Conservation (phyloP, 2,113 vertebrate species). For the Cephalopholis sonnerati region DNA sequence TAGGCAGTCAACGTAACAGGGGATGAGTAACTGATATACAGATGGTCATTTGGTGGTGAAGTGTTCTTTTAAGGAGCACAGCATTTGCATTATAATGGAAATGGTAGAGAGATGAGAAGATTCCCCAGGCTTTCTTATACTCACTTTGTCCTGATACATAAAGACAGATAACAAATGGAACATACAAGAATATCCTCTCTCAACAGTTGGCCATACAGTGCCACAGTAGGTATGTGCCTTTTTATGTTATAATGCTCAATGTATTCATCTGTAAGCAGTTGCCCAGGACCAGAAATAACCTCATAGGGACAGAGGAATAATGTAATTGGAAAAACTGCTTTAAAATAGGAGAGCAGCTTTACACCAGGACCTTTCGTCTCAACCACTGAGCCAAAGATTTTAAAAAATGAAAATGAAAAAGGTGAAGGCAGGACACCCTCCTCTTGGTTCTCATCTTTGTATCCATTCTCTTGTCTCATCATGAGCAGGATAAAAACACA, state of each 20-base stretch:
- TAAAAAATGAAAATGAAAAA: conserved; percentile 2
- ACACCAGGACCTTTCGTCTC: conserved; percentile 7
- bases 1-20: too few relatives aligned
- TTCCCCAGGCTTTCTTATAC: background rate
- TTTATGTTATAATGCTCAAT: conserved; percentile 2
- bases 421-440: conserved; percentile 50
- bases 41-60: too few relatives aligned
- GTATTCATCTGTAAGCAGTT: background rate
- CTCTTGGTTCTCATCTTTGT: conserved; percentile 39
- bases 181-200: background rate
- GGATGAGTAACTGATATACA: too few relatives aligned
- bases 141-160: background rate
- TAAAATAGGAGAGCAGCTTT: conserved; percentile 24
- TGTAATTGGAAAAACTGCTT: conserved; percentile 9
- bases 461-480: conserved; percentile 40
- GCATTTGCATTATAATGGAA: background rate
- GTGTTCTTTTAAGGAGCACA: background rate
- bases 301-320: conserved; percentile 1
- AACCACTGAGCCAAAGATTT: conserved; percentile 9
- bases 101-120: background rate
- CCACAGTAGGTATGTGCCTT: conserved; percentile 4
- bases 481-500: conserved; percentile 53
- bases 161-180: conserved; percentile 10
- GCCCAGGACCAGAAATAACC: conserved; percentile 27
- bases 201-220: background rate